These are phyloP conservation scores for Mesoligia furuncula DNA, from an alignment of 2,888 invertebrate species.

Conservation along the genomic window DNA sequence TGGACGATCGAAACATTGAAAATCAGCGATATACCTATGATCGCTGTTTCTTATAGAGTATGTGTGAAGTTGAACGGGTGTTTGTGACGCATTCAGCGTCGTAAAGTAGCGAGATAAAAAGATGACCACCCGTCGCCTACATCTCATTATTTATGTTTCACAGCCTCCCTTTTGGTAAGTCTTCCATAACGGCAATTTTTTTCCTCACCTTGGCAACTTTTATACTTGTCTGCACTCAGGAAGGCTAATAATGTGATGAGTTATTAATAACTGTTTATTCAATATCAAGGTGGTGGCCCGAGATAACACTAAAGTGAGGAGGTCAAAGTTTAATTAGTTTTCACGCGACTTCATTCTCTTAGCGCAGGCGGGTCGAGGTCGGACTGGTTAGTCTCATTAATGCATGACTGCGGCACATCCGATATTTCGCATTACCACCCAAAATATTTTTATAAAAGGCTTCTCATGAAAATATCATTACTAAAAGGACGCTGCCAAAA, in stretches of 20 bases:
- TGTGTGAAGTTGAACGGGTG: slow-evolving; percentile 62
- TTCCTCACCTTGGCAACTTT: slow-evolving; percentile 59
- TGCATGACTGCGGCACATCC: slow-evolving; percentile 62
- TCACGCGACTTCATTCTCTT: slow-evolving; percentile 78
- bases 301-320: slow-evolving; percentile 67
- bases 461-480: slow-evolving; percentile 53
- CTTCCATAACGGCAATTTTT: slow-evolving; percentile 69
- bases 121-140: slow-evolving; percentile 73
- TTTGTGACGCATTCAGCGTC: slow-evolving; percentile 71
- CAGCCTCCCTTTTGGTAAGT: slow-evolving; percentile 76
- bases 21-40: neutral
- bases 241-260: slow-evolving; percentile 51
- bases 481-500: slow-evolving; percentile 47
- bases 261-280: slow-evolving; percentile 59
- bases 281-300: slow-evolving; percentile 59
- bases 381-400: slow-evolving; percentile 81
- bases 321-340: slow-evolving; percentile 85
- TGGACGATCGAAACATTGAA: neutral
- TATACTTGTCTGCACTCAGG: slow-evolving; percentile 51
- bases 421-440: slow-evolving; percentile 49
- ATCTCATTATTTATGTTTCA: slow-evolving; percentile 83
- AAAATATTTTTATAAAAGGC: slow-evolving; percentile 42
- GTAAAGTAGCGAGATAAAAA: slow-evolving; percentile 77
- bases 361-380: slow-evolving; percentile 78
- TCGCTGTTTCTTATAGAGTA: slow-evolving; percentile 3